phyloP scores from a whole-genome alignment of 1,140 invertebrate genomes.

The Drosophila baimaii region DNA sequence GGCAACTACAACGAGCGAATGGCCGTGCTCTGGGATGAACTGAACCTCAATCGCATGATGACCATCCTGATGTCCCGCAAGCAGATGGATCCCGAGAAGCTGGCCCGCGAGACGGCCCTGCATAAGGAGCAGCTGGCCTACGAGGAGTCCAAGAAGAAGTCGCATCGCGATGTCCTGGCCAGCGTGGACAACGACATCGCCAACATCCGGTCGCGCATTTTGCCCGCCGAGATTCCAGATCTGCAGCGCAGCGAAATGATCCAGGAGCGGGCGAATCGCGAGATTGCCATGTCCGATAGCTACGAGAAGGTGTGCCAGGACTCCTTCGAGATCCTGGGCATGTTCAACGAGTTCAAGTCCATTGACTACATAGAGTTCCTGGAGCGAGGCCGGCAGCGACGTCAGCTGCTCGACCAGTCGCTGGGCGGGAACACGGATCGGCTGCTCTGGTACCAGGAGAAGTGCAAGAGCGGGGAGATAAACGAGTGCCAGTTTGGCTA shows the following conservation, averaged over 20 bases:
- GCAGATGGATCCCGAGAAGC: conserved; percentile 77
- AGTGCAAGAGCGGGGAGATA: conserved; percentile 37
- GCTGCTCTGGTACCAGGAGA: conserved; percentile 69
- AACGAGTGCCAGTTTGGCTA: conserved; percentile 70
- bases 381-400: conserved; percentile 66
- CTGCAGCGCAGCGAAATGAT: conserved; percentile 75
- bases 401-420: conserved; percentile 71
- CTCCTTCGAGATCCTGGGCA: conserved; percentile 48
- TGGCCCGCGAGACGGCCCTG: conserved; percentile 74
- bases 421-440: conserved; percentile 79
- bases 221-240: conserved; percentile 69
- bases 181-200: conserved; percentile 70
- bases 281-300: conserved; percentile 47
- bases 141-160: conserved; percentile 75
- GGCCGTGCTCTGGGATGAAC: conserved; percentile 73
- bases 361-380: conserved; percentile 75
- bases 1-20: conserved; percentile 68
- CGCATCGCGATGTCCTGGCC: conserved; percentile 55
- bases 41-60: conserved; percentile 78
- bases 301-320: conserved; percentile 53
- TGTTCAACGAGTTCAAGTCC: conserved; percentile 57
- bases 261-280: conserved; percentile 51
- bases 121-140: conserved; percentile 75
- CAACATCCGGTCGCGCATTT: conserved; percentile 64
- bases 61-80: conserved; percentile 80